A percentile compares a stretch with the other conserved stretches of the same genome.
phyloP scores from a whole-genome alignment of 2,888 invertebrate genomes.

The Operophtera brumata region DNA sequence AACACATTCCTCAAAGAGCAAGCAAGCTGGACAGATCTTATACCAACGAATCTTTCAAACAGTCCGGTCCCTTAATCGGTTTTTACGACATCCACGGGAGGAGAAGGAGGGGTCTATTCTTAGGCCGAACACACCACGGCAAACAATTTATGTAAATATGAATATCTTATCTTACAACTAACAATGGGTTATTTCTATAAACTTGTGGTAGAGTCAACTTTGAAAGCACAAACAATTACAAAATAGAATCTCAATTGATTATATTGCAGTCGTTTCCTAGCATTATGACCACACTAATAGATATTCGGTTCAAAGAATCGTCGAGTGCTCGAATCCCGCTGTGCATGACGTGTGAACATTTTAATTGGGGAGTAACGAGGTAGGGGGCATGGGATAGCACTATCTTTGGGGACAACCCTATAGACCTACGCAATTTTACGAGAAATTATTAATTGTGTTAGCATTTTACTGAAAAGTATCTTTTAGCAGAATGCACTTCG shows the following conservation, averaged over 20 bases:
- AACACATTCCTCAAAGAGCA: no score
- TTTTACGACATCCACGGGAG: no score
- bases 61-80: no score
- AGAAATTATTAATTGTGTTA: slow-evolving; percentile 13
- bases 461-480: background rate
- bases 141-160: background rate
- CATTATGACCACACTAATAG: slow-evolving; percentile 40
- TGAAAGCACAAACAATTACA: slow-evolving; percentile 30
- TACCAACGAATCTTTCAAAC: no score
- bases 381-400: slow-evolving; percentile 50
- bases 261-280: slow-evolving; percentile 43
- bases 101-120: no score
- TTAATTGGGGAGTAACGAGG: slow-evolving; percentile 63
- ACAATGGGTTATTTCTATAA: background rate
- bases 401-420: slow-evolving; percentile 21
- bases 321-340: slow-evolving; percentile 53
- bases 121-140: no score
- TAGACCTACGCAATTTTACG: slow-evolving; percentile 11
- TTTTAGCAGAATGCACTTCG: background rate
- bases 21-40: no score
- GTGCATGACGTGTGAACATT: slow-evolving; percentile 74
- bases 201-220: background rate
- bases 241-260: slow-evolving; percentile 38
- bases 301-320: slow-evolving; percentile 41
- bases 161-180: background rate